Evolutionary conservation across 2,888 invertebrate species (phyloP).

Genomic region (Keiferia lycopersicella): DNA sequence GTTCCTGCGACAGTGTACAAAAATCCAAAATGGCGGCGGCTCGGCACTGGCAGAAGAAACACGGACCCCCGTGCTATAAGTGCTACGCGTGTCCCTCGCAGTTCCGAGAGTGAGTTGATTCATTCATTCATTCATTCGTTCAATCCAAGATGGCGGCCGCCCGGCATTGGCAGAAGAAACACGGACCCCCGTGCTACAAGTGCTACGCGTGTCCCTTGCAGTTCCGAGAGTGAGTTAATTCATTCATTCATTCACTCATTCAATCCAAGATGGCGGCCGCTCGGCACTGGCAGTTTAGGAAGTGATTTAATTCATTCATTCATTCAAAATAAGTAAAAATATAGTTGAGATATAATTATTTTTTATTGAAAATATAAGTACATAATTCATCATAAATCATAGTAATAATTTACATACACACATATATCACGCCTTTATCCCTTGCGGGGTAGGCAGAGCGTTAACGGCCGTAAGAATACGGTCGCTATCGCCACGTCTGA

Average conservation of each 20-base stretch:
- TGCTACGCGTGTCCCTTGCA: neutral
- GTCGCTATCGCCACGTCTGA: no score
- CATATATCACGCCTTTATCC: no score
- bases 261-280: neutral
- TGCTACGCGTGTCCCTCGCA: neutral
- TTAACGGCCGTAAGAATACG: no score
- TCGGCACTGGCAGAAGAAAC: neutral
- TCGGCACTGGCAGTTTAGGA: conserved; percentile 1
- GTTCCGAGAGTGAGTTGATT: neutral
- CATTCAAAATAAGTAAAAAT: no score
- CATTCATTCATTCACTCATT: no score
- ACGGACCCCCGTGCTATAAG: neutral
- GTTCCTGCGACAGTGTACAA: neutral
- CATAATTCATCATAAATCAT: no score
- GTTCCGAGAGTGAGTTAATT: neutral
- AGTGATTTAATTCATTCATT: no score
- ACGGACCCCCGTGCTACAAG: neutral
- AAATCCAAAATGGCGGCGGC: neutral
- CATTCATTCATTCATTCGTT: neutral
- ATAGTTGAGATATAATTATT: no score
- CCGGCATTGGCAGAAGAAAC: neutral
- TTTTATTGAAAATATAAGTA: no score
- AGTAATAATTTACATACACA: no score
- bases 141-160: neutral
- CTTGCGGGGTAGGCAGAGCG: no score